Conservation (phyloP, 2,113 vertebrate species). For the Probosciger aterrimus region DNA sequence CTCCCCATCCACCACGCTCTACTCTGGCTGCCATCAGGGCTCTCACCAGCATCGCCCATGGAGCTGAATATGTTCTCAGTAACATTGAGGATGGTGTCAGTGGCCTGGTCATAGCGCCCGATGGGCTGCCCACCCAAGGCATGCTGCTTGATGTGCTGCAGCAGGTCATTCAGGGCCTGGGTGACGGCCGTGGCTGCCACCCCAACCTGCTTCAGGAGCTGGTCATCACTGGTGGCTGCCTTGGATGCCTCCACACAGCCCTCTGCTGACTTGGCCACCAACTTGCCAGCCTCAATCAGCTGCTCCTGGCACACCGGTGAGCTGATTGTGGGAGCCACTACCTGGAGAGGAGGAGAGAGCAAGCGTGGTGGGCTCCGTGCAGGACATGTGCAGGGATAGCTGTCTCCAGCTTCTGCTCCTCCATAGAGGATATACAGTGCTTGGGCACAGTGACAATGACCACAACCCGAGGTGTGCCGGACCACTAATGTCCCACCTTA, state of each 20-base stretch:
- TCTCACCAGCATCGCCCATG: slow-evolving; percentile 93
- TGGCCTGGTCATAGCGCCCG: slow-evolving; percentile 93
- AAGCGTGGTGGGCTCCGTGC: accelerated
- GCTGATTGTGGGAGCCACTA: slow-evolving; percentile 95
- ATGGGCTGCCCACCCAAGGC: slow-evolving; percentile 88
- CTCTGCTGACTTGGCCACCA: slow-evolving; percentile 95
- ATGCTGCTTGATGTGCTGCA: slow-evolving; percentile 94
- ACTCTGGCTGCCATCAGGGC: no score
- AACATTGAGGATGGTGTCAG: slow-evolving; percentile 92
- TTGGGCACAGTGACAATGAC: neutral
- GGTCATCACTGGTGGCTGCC: slow-evolving; percentile 87
- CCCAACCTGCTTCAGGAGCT: slow-evolving; percentile 92
- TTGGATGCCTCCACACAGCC: slow-evolving; percentile 92
- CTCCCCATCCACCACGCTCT: neutral
- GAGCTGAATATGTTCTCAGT: slow-evolving; percentile 98
- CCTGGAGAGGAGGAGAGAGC: slow-evolving; percentile 67
- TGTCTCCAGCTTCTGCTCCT: neutral
- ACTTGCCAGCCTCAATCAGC: slow-evolving; percentile 90
- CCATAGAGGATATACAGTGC: neutral
- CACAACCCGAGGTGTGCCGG: neutral
- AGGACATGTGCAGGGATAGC: neutral
- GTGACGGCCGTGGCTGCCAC: slow-evolving; percentile 89
- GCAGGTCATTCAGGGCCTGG: slow-evolving; percentile 92
- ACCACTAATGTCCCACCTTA: neutral
- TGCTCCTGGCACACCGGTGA: slow-evolving; percentile 95